These are phyloP conservation scores for Aptenodytes forsteri DNA, from an alignment of 2,113 vertebrate species.

Conservation along the genomic window DNA sequence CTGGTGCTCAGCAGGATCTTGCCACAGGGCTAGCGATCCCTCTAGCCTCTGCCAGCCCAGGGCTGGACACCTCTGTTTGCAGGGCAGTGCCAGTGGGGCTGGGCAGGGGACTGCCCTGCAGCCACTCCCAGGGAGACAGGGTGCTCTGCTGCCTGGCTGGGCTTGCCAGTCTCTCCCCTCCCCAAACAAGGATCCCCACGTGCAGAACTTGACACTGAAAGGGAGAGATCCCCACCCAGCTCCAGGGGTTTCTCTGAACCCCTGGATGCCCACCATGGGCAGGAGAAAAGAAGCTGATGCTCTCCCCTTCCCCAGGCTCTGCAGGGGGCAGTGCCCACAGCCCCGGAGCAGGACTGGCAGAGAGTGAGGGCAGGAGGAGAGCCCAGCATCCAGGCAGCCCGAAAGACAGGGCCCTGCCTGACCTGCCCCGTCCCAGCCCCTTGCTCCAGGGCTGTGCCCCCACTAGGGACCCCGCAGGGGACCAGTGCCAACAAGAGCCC, in stretches of 20 bases:
- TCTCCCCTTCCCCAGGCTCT: neutral
- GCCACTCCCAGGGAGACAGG: neutral
- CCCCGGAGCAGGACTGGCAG: neutral
- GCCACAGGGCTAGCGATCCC: neutral
- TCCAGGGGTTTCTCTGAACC: neutral
- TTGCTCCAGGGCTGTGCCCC: neutral
- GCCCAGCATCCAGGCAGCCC: neutral
- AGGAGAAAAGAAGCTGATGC: neutral
- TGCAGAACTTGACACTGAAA: neutral
- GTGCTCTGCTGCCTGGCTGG: neutral
- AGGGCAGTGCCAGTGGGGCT: neutral
- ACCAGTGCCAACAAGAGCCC: neutral
- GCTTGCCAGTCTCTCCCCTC: neutral
- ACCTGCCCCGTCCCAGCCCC: neutral
- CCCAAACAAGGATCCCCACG: neutral
- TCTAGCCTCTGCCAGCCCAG: neutral
- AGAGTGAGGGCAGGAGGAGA: neutral
- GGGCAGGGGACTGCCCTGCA: neutral
- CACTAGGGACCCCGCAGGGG: rapidly evolving
- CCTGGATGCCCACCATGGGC: neutral
- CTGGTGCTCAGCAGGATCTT: neutral
- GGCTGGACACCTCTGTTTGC: neutral
- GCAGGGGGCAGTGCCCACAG: neutral
- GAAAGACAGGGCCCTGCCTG: neutral
- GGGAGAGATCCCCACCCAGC: neutral